Base-by-base conservation (phyloP, 2,113 vertebrate genomes). In the Malurus cyaneus region DNA sequence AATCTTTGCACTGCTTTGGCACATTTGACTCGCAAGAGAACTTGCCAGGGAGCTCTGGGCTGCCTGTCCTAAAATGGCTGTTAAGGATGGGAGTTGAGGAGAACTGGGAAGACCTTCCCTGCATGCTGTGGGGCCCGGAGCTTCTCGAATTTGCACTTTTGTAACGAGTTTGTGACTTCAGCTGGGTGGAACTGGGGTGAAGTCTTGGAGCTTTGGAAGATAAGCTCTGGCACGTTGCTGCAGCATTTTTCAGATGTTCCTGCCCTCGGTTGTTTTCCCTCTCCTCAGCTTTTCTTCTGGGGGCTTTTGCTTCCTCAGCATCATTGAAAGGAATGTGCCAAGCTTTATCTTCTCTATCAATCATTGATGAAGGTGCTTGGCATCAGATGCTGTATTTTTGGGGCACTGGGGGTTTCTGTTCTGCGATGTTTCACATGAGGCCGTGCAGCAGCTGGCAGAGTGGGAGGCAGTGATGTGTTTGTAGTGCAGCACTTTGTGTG, bases 41-140 rank as follows among this genome's bases (percentile, higher is more conserved):
- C 69, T 93, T 96, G 95, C 94, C 94, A 96, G 92, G 69, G 86
- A 93, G 86, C 90, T 93, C 85, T 88, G 90, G 88, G 76, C 95
- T 96, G 92, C 90, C 89, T 96, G 80, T 94, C 95, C 92, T 95
- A 96, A 97, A 96, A 95, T 96, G 95, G 92, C 95, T 94, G 88
- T 94, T 93, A 36, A 67, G 76, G 92, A 88, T 90, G 69, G 14
- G 92, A 93, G 76, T 83, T 88, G 7, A 80, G 79, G 53, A 78
- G 80, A n/a, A 13, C 79, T 89, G 86, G 72, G 90, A 93, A 94
- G 69, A 78, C 15, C 67, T 85, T 92, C 81, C 46, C 44, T 5
- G 14, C 18, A 5, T 29, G 4, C 29, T 39, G 50, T 6, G 18
- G 44, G 64, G 72, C 81, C 52, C 56, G 29, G 59, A 49, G 85